Conservation (phyloP, 1,140 invertebrate genomes). For the Fopius arisanus region DNA sequence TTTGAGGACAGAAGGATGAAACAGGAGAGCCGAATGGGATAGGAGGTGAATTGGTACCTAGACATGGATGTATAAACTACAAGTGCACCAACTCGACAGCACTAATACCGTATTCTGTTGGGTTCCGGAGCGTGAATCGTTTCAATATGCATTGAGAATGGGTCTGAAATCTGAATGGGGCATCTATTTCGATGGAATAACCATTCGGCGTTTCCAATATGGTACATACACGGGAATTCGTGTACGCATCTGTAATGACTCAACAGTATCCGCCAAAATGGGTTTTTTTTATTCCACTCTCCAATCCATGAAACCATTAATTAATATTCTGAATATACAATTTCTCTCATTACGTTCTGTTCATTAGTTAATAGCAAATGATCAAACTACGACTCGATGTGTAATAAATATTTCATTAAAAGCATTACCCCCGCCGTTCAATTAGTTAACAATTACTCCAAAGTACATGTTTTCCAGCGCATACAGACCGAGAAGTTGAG, state of each 20-base stretch:
- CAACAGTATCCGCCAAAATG: conserved; percentile 19
- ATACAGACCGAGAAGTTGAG: not conserved
- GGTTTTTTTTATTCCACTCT: too few relatives aligned
- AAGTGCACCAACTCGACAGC: not conserved
- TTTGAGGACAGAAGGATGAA: not conserved
- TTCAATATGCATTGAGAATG: conserved; percentile 41
- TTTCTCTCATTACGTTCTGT: too few relatives aligned
- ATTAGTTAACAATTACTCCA: not conserved
- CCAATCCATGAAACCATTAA: too few relatives aligned
- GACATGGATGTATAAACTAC: not conserved
- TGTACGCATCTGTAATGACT: conserved; percentile 26
- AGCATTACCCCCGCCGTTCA: not conserved
- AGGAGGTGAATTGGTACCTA: conserved; percentile 15
- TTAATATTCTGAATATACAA: too few relatives aligned
- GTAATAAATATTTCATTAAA: not conserved
- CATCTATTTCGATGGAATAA: conserved; percentile 45
- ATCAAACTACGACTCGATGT: not conserved
- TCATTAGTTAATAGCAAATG: not conserved
- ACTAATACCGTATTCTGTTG: conserved; percentile 50
- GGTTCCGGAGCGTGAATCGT: conserved; percentile 46
- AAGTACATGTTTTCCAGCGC: not conserved
- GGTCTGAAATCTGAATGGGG: conserved; percentile 41
- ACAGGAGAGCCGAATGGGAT: conserved; percentile 3
- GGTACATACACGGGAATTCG: conserved; percentile 22
- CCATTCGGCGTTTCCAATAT: conserved; percentile 44